Evolutionary conservation across 2,888 invertebrate species (phyloP).

Genomic region (Tenthredo distinguenda): DNA sequence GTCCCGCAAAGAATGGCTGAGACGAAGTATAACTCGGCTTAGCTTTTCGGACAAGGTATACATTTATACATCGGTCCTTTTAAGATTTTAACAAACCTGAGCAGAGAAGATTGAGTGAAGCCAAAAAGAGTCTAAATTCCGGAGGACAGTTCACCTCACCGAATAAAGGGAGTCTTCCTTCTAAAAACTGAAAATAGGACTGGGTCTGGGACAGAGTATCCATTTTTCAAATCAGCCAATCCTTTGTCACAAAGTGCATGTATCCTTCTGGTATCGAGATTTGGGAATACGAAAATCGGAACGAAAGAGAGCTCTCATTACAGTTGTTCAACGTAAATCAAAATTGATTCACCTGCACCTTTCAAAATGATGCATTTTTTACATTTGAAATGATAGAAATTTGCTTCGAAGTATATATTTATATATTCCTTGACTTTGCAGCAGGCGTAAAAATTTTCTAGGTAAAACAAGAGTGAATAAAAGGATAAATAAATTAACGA

Average conservation of each 20-base stretch:
- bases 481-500: conserved; percentile 40
- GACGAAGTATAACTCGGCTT: background rate
- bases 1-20: background rate
- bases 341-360: background rate
- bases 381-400: background rate
- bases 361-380: background rate
- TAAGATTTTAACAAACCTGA: conserved; percentile 23
- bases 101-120: conserved; percentile 18
- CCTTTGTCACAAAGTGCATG: background rate
- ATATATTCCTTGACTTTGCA: background rate
- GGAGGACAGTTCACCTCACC: conserved; percentile 4
- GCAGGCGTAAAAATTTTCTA: background rate
- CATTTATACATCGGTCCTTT: conserved; percentile 17
- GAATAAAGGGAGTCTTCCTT: background rate
- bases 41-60: background rate
- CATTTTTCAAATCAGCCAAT: background rate
- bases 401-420: background rate
- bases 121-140: conserved; percentile 14
- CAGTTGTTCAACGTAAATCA: background rate
- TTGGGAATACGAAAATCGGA: too few relatives aligned
- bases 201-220: background rate
- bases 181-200: background rate
- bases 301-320: background rate
- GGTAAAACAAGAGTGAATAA: conserved; percentile 16
- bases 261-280: background rate